Base-by-base conservation (phyloP, 2,113 vertebrate species). In the Phyllopteryx taeniolatus region DNA sequence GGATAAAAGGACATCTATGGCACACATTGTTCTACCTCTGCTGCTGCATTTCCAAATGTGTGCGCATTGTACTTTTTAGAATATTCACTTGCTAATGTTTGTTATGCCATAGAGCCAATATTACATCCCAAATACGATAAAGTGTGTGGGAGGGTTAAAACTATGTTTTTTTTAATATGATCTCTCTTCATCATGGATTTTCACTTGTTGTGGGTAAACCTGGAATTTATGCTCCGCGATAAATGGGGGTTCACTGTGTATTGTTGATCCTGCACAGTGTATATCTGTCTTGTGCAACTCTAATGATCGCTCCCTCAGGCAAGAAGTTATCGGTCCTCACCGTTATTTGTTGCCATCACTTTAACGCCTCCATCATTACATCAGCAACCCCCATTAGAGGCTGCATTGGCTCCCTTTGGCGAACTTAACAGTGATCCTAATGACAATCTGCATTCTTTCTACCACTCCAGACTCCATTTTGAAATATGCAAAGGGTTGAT, bases 321-420 rank as follows among this genome's bases (percentile, higher is more conserved):
- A 74, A 76, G 67, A 72, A 77, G 83, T 81, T 0, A 81, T 69
- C 64, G 71, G 61, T 73, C 39, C 39, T 39, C 46, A 53, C 57
- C 51, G 27, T 76, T 75, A 68, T 85, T 85, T 80, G 80, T 80
- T 67, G 73, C 72, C 20, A 31, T 77, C 65, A 71, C 8, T 54
- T 54, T n/a, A 22, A 54, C 20, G n/a, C 73, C 64, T 73, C 56
- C 53, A 75, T 72, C 63, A 60, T 78, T 59, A 77, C 59, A 73
- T 83, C 47, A 79, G 77, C 56, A 68, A 44, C 35, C 8, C 5
- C 64, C 22, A 47, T 77, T 70, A 81, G 65, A 59, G 67, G 70
- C 74, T 69, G 35, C 46, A 68, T 68, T 74, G 59, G 43, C 53
- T 76, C 54, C 66, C 73, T 12, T 67, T 49, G 59, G 68, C 75